phyloP scores from a whole-genome alignment of 1,140 invertebrate species.

The Drosophila dunni region DNA sequence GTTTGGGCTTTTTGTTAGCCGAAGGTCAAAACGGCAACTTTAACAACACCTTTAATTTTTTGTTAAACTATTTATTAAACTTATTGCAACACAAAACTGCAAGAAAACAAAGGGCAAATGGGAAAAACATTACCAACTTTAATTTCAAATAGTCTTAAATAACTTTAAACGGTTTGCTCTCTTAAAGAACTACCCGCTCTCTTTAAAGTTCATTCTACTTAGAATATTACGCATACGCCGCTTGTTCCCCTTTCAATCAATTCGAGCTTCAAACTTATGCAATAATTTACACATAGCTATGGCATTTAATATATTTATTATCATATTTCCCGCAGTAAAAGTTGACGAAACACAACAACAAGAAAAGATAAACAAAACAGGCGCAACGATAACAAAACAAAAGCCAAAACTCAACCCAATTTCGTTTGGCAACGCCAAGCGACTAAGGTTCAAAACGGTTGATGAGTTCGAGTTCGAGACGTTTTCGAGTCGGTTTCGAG shows the following conservation, averaged over 20 bases:
- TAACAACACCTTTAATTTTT: constrained; percentile 24
- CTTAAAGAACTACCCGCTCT: neutral
- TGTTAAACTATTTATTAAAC: constrained; percentile 3
- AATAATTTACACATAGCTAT: constrained; percentile 64
- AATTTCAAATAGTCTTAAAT: neutral
- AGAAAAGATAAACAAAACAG: too few species aligned
- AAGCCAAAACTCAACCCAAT: constrained; percentile 71
- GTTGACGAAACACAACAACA: constrained; percentile 49
- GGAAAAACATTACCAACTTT: neutral
- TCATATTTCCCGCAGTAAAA: constrained; percentile 50
- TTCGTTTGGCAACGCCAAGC: constrained; percentile 51
- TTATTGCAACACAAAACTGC: constrained; percentile 12
- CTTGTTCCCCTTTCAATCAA: constrained; percentile 2
- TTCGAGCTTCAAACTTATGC: constrained; percentile 46
- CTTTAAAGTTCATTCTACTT: too few species aligned
- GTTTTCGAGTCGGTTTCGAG: constrained; percentile 12
- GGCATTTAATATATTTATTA: constrained; percentile 12
- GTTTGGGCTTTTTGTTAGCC: constrained; percentile 22
- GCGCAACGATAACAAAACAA: constrained; percentile 11
- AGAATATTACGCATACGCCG: constrained; percentile 67
- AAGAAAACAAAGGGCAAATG: constrained; percentile 6
- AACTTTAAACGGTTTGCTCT: neutral
- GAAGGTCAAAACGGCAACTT: constrained; percentile 44
- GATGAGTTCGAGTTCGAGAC: constrained; percentile 29
- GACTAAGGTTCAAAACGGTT: constrained; percentile 69